A percentile compares a stretch with the other conserved stretches of the same genome.
These are phyloP conservation scores for Harlomillsia oculata DNA, from an alignment of 1,140 invertebrate genomes.

Conservation along the genomic window DNA sequence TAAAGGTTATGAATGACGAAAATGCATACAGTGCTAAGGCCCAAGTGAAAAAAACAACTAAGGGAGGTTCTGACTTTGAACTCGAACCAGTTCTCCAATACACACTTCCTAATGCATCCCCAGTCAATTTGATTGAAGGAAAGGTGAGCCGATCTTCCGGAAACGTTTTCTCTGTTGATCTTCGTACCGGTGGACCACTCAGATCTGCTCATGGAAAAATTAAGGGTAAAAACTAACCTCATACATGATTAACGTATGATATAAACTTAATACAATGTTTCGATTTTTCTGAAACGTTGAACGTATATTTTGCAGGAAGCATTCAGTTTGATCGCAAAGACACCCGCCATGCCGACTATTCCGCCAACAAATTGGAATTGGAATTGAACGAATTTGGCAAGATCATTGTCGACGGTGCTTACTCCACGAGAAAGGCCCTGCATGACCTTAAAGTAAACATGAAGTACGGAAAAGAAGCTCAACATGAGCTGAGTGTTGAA, in stretches of 20 bases:
- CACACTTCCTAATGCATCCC: conserved; percentile 43
- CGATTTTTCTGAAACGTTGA: too few relatives aligned
- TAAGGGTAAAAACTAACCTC: conserved; percentile 7
- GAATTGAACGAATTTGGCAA: conserved; percentile 12
- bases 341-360: not conserved
- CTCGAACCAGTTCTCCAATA: conserved; percentile 62
- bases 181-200: conserved; percentile 17
- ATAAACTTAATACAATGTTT: not conserved
- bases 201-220: conserved; percentile 6
- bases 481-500: conserved; percentile 45
- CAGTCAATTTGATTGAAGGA: conserved; percentile 24
- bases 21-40: conserved; percentile 42
- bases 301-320: not conserved
- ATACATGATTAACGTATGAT: not conserved
- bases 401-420: conserved; percentile 40
- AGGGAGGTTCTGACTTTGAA: conserved; percentile 40
- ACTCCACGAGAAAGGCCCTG: conserved; percentile 37
- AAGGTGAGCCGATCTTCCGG: conserved; percentile 15
- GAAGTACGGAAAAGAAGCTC: conserved; percentile 43
- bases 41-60: conserved; percentile 50
- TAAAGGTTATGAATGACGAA: conserved; percentile 49
- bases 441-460: conserved; percentile 8
- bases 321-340: not conserved
- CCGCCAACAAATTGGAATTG: conserved; percentile 2
- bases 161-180: conserved; percentile 16